Evolutionary conservation across 2,113 vertebrate species (phyloP).

Genomic region (Bujurquina vittata): DNA sequence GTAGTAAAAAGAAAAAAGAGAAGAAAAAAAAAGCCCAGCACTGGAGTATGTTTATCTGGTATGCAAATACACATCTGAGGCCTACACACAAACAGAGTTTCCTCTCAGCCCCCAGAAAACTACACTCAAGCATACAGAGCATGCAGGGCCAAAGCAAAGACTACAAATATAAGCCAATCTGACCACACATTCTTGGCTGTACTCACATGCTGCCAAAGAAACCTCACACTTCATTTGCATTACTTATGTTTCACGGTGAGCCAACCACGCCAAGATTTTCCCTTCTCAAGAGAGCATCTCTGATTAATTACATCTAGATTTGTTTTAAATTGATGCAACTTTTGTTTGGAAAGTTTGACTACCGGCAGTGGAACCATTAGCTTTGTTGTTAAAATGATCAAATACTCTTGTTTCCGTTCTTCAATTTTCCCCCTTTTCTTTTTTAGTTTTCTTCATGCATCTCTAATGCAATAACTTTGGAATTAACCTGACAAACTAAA

Average conservation of each 20-base stretch:
- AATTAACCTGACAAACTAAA: not conserved
- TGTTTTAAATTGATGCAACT: constrained; percentile 18
- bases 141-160: constrained; percentile 43
- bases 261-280: not conserved
- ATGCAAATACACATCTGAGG: constrained; percentile 11
- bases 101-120: constrained; percentile 2
- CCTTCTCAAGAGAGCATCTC: not conserved
- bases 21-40: not conserved
- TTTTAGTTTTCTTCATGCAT: not conserved
- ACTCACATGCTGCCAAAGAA: constrained; percentile 26
- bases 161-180: not conserved
- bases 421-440: not conserved
- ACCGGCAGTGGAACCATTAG: not conserved
- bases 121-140: not conserved
- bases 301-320: not conserved
- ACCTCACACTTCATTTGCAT: constrained; percentile 48
- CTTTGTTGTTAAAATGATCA: not conserved
- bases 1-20: not conserved
- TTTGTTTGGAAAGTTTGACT: constrained; percentile 41
- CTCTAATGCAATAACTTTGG: not conserved
- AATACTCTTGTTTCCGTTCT: not conserved
- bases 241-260: constrained; percentile 37
- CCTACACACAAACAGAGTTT: not conserved
- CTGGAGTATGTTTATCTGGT: not conserved
- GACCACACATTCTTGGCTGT: constrained; percentile 17